These are phyloP conservation scores for Eupeodes luniger DNA, from an alignment of 2,888 invertebrate species.

Conservation along the genomic window DNA sequence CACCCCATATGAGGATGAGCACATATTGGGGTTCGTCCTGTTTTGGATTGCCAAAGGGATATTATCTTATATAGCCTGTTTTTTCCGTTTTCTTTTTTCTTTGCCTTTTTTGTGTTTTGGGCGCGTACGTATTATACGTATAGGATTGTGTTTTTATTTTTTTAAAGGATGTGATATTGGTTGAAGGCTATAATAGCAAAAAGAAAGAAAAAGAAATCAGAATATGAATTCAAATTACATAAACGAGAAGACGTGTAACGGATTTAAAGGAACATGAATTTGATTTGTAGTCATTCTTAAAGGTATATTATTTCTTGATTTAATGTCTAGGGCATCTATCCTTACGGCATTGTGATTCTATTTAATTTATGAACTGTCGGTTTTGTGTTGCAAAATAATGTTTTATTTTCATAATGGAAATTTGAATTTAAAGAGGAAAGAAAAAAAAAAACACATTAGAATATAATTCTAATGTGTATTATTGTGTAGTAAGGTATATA, in stretches of 20 bases:
- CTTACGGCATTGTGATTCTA: constrained; percentile 55
- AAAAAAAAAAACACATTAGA: too few relatives aligned
- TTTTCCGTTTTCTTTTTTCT: constrained; percentile 32
- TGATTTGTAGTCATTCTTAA: constrained; percentile 73
- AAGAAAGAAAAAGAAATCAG: constrained; percentile 35
- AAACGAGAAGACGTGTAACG: constrained; percentile 65
- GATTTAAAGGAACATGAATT: constrained; percentile 72
- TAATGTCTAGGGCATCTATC: constrained; percentile 40
- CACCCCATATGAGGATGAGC: not conserved
- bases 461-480: too few relatives aligned
- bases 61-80: constrained; percentile 58
- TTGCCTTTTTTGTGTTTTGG: constrained; percentile 46
- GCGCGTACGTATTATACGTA: constrained; percentile 13
- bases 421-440: constrained; percentile 13
- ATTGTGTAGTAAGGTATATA: too few relatives aligned
- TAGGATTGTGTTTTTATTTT: constrained; percentile 8
- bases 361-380: constrained; percentile 52
- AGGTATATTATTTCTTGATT: constrained; percentile 63
- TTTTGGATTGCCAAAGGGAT: constrained; percentile 67
- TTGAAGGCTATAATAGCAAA: constrained; percentile 27
- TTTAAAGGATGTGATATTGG: constrained; percentile 58
- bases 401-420: constrained; percentile 27
- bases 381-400: constrained; percentile 25
- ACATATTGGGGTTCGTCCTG: constrained; percentile 27
- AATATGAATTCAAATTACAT: constrained; percentile 69